A percentile compares a stretch with the other conserved stretches of the same genome.
phyloP scores from a whole-genome alignment of 2,797 vertebrate genomes.

The Peromyscus aztecus region DNA sequence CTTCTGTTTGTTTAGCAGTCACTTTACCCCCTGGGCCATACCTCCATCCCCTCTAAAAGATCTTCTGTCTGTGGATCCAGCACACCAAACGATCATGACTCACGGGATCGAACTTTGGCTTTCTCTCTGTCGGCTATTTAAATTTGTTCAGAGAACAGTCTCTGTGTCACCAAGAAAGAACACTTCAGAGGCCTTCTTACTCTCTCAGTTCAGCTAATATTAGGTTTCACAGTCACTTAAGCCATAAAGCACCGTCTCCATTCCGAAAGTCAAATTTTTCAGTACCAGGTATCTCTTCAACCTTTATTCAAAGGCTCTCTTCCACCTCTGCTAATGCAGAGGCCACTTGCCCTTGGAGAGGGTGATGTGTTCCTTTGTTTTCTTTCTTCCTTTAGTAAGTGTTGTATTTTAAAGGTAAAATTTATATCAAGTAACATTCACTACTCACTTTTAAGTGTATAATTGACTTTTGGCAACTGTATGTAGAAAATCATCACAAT shows the following conservation, averaged over 20 bases:
- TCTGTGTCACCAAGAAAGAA: background rate
- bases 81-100: background rate
- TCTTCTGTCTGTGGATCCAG: background rate
- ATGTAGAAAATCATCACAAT: background rate
- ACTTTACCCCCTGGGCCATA: background rate
- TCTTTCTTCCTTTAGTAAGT: background rate
- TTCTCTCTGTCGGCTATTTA: background rate
- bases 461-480: background rate
- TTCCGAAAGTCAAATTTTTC: background rate
- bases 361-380: background rate
- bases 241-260: background rate
- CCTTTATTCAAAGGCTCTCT: background rate
- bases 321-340: background rate
- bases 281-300: background rate
- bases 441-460: background rate
- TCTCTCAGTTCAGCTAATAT: background rate
- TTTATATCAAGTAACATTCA: background rate
- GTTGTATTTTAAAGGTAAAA: background rate
- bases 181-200: background rate
- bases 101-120: background rate
- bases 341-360: background rate
- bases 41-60: background rate
- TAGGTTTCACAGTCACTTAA: background rate
- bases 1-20: background rate
- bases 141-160: background rate